Evolutionary conservation across 2,888 invertebrate genomes (phyloP).

Genomic region (Platerodrilus igneus): DNA sequence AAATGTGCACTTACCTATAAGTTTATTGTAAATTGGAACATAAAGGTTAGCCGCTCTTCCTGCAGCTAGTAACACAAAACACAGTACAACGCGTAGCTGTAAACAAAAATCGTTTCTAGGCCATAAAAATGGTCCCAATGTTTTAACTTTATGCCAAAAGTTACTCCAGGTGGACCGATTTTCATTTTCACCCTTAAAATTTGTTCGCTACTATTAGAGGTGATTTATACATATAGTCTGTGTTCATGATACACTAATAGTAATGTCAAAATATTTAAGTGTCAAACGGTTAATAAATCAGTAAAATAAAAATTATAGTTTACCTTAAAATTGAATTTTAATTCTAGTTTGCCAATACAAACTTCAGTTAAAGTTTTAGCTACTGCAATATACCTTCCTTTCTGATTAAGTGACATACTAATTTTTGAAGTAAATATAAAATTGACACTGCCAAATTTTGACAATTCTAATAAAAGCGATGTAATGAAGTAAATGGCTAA

Average conservation of each 20-base stretch:
- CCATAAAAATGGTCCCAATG: slow-evolving; percentile 90
- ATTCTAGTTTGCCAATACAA: slow-evolving; percentile 35
- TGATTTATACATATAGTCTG: slow-evolving; percentile 1
- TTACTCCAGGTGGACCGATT: slow-evolving; percentile 74
- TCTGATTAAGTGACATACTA: slow-evolving; percentile 14
- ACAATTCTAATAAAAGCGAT: background rate
- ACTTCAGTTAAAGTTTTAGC: slow-evolving; percentile 27
- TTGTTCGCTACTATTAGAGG: slow-evolving; percentile 36
- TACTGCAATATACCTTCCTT: slow-evolving; percentile 10
- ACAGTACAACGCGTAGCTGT: slow-evolving; percentile 78
- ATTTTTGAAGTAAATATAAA: slow-evolving; percentile 3
- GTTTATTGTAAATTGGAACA: slow-evolving; percentile 89
- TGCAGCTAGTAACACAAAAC: slow-evolving; percentile 67
- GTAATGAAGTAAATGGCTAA: background rate
- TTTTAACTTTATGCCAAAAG: slow-evolving; percentile 71
- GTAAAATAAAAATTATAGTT: slow-evolving; percentile 10
- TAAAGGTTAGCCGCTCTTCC: slow-evolving; percentile 87
- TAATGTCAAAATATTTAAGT: background rate
- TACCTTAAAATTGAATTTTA: slow-evolving; percentile 39
- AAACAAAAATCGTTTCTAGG: slow-evolving; percentile 73
- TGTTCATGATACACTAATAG: slow-evolving; percentile 1
- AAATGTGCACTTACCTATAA: slow-evolving; percentile 68
- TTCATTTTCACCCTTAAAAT: slow-evolving; percentile 51
- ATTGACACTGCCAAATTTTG: slow-evolving; percentile 9
- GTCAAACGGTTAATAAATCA: slow-evolving; percentile 8